Conservation (phyloP, 2,888 invertebrate genomes). For the Lithophane socia region DNA sequence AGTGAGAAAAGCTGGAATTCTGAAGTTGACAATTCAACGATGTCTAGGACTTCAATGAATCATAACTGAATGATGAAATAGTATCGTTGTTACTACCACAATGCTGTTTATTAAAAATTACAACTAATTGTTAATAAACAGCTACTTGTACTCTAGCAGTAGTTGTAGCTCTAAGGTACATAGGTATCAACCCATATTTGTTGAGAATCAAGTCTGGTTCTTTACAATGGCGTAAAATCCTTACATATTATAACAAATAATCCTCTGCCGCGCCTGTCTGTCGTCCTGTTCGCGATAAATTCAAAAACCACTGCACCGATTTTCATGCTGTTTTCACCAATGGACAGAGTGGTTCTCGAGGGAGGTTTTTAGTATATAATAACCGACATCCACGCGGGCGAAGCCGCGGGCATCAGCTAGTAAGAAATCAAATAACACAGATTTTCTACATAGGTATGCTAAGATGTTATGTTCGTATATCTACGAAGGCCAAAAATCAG, state of each 20-base stretch:
- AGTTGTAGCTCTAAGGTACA: neutral
- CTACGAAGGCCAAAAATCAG: conserved; percentile 16
- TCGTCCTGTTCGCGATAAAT: too few relatives aligned
- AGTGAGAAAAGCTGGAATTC: neutral
- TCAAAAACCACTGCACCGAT: too few relatives aligned
- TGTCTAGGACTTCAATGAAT: neutral
- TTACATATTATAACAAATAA: too few relatives aligned
- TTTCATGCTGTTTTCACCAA: too few relatives aligned
- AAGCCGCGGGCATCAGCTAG: too few relatives aligned
- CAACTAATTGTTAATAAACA: conserved; percentile 4
- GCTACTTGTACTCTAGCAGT: neutral
- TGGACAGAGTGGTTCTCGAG: too few relatives aligned
- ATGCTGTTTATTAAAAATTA: too few relatives aligned
- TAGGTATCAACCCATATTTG: neutral
- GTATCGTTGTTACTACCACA: neutral
- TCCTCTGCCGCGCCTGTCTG: too few relatives aligned
- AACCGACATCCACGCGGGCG: too few relatives aligned
- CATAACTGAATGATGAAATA: neutral
- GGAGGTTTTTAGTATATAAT: too few relatives aligned
- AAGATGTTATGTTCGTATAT: neutral
- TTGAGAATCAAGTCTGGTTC: neutral
- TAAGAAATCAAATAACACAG: neutral
- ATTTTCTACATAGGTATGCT: neutral
- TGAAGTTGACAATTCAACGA: neutral
- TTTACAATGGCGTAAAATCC: neutral